phyloP scores from a whole-genome alignment of 2,888 invertebrate species.

The Patella pellucida region DNA sequence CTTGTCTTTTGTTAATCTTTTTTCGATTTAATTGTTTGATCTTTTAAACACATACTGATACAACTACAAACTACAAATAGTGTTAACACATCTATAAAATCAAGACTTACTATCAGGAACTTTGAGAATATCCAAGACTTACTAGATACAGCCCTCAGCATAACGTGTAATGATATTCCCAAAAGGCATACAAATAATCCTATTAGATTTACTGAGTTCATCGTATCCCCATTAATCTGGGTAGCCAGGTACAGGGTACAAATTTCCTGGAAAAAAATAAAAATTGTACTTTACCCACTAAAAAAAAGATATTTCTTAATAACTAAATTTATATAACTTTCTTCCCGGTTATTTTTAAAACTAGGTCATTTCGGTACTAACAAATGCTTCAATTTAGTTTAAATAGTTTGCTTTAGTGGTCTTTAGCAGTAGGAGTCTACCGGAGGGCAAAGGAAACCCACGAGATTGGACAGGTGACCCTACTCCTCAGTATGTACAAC shows the following conservation, averaged over 20 bases:
- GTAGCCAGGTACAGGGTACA: slow-evolving; percentile 91
- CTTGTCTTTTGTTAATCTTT: no score
- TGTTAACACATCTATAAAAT: background rate
- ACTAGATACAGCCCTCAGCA: slow-evolving; percentile 71
- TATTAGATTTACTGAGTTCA: slow-evolving; percentile 85
- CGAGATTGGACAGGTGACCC: no score
- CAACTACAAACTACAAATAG: background rate
- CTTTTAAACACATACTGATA: background rate
- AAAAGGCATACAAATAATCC: slow-evolving; percentile 89
- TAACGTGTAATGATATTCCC: slow-evolving; percentile 88
- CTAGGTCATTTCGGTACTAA: no score
- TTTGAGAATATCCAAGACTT: slow-evolving; percentile 36
- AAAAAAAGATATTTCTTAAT: no score
- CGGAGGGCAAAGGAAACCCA: no score
- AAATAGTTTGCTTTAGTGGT: no score
- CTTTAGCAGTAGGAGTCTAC: no score
- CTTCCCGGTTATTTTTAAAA: no score
- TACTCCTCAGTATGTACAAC: no score
- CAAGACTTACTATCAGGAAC: background rate
- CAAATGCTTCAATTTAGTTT: no score
- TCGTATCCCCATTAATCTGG: slow-evolving; percentile 86
- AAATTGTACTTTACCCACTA: no score
- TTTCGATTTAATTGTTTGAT: background rate
- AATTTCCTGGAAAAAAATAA: slow-evolving; percentile 82
- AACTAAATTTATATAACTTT: no score